Evolutionary conservation across 2,888 invertebrate genomes (phyloP), one percentile per base, ranked within the genome.

Genomic region (Alcis repandata): DNA sequence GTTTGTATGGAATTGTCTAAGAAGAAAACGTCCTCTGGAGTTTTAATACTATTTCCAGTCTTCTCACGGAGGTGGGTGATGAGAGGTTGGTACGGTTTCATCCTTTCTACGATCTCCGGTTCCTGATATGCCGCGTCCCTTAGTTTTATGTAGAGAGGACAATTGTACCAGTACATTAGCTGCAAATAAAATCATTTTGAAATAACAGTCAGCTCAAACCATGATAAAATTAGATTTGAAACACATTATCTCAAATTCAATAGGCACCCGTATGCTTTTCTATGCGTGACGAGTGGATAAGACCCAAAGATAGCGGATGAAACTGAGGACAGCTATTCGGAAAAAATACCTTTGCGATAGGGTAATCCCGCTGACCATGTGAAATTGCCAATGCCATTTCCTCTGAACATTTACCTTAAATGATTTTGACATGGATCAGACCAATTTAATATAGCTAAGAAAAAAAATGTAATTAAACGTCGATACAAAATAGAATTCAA

Each of bases 131-230:
- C 75, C 63, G 79, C 71, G 53, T 88, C 71, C 56, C 89, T 85
- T 49, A 91, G 71, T 74, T 78, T 71, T 7, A 86, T 67, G 63
- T 93, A 94, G 13, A 83, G 78, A 6, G 89, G 90, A 64, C 94
- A 94, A 71, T 91, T 91, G 73, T 91, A 92, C 84, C 90, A 92
- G 73, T 92, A 93, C 36, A 92, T 77, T n/a, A 94, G 77, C 94
- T 94, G 83, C 68, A 64, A 58, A 54, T 20, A 36, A 48, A 33
- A 49, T n/a, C 11, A 33, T 46, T 22, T 46, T 46, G 15, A 45
- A 20, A 13, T 9, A 20, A 20, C 19, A 2, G 9, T 17, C 45
- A 20, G 27, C n/a, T n/a, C 43, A 9, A 8, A 17, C 41, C 9
- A 10, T n/a, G 9, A 17, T 8, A 41, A 41, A 0, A 19, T 15